Conservation (phyloP, 2,888 invertebrate genomes). For the Mesorhabditis belari region DNA sequence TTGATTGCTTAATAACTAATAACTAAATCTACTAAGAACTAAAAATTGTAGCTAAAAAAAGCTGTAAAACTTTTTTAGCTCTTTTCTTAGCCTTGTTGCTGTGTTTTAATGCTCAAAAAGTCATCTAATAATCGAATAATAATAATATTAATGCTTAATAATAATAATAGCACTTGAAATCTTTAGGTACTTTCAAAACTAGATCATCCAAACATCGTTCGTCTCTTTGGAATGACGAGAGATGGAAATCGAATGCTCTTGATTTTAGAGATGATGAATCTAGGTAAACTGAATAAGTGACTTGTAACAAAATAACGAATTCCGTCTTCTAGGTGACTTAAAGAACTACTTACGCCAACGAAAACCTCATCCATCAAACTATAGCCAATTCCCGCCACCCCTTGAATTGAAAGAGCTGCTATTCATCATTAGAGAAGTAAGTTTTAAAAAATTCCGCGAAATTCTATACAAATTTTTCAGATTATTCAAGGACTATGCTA, state of each 20-base stretch:
- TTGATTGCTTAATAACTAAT: not conserved
- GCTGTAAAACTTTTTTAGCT: not conserved
- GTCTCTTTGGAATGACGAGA: slow-evolving; percentile 24
- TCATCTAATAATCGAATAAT: too few relatives aligned
- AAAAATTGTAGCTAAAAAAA: not conserved
- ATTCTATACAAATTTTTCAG: slow-evolving; percentile 65
- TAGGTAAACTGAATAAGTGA: slow-evolving; percentile 68
- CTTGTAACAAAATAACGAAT: not conserved
- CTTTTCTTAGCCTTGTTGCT: too few relatives aligned
- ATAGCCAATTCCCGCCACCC: slow-evolving; percentile 64
- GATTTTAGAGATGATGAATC: slow-evolving; percentile 87
- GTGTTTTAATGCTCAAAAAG: not conserved
- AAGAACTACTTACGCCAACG: slow-evolving; percentile 36
- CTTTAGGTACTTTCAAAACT: slow-evolving; percentile 87
- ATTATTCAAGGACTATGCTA: slow-evolving; percentile 68
- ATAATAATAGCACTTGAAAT: slow-evolving; percentile 59
- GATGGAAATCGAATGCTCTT: slow-evolving; percentile 73
- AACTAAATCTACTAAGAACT: not conserved
- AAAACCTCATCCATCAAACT: slow-evolving; percentile 27
- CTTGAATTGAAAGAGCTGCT: slow-evolving; percentile 54
- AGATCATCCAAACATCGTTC: slow-evolving; percentile 85
- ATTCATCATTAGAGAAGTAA: slow-evolving; percentile 66
- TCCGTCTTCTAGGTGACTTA: slow-evolving; percentile 29
- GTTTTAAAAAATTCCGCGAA: slow-evolving; percentile 49
- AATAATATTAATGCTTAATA: too few relatives aligned